Evolutionary conservation across 2,888 invertebrate species (phyloP).

Genomic region (Phyllotreta striolata): DNA sequence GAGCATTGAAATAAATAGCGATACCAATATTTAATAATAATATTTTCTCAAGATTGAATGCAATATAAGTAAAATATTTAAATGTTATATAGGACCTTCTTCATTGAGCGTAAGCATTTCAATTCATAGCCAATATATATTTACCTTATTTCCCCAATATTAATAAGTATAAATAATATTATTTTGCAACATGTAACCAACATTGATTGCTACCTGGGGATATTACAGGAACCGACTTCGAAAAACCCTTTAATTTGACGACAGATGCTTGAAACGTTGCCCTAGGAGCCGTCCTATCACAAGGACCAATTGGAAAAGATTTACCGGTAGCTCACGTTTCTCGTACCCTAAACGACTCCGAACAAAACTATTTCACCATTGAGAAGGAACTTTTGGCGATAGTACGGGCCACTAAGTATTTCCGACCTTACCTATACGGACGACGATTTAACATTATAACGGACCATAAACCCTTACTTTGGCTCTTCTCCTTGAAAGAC

Average conservation of each 20-base stretch:
- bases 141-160: too few species aligned
- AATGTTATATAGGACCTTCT: too few species aligned
- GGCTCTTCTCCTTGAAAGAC: conserved; percentile 34
- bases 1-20: too few species aligned
- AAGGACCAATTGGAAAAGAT: conserved; percentile 37
- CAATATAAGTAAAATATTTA: too few species aligned
- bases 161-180: too few species aligned
- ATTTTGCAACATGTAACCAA: too few species aligned
- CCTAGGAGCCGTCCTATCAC: conserved; percentile 41
- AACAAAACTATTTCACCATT: conserved; percentile 34
- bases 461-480: conserved; percentile 37
- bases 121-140: too few species aligned
- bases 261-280: conserved; percentile 42
- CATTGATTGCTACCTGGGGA: too few species aligned
- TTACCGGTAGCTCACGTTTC: conserved; percentile 38
- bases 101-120: too few species aligned
- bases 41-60: too few species aligned
- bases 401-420: conserved; percentile 40
- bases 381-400: conserved; percentile 40
- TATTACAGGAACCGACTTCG: too few species aligned
- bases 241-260: conserved; percentile 41
- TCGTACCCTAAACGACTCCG: conserved; percentile 18
- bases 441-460: conserved; percentile 33
- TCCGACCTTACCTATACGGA: conserved; percentile 39
- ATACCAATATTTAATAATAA: too few species aligned